Evolutionary conservation across 2,797 vertebrate species (phyloP).

Genomic region (Cossypha heuglini): DNA sequence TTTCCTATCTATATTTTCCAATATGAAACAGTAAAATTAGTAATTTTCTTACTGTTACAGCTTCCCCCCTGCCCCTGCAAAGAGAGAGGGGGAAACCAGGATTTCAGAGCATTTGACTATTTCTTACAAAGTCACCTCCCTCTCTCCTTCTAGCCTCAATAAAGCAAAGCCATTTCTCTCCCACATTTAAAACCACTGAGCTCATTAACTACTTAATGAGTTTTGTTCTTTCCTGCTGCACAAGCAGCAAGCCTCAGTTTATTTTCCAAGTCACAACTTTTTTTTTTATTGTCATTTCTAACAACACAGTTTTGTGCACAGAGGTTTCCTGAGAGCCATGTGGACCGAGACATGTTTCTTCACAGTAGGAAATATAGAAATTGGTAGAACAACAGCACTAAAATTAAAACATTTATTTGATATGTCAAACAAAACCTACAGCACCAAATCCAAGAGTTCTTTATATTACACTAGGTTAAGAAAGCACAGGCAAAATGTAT

Average conservation of each 20-base stretch:
- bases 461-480: background rate
- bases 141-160: background rate
- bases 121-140: background rate
- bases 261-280: background rate
- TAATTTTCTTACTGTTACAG: background rate
- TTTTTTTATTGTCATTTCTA: background rate
- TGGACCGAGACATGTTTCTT: background rate
- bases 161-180: background rate
- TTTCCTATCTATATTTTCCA: background rate
- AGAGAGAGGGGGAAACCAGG: background rate
- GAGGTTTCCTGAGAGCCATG: background rate
- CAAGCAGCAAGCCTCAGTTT: background rate
- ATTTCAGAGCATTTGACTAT: background rate
- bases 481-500: background rate
- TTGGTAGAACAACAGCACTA: background rate
- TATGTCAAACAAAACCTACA: background rate
- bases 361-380: background rate
- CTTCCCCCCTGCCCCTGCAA: rapidly evolving
- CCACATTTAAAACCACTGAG: background rate
- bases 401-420: background rate
- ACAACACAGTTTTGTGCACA: background rate
- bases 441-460: background rate
- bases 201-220: background rate
- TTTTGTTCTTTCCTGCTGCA: background rate
- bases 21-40: background rate